Conservation (phyloP, 2,113 vertebrate genomes). For the Oriolus oriolus region DNA sequence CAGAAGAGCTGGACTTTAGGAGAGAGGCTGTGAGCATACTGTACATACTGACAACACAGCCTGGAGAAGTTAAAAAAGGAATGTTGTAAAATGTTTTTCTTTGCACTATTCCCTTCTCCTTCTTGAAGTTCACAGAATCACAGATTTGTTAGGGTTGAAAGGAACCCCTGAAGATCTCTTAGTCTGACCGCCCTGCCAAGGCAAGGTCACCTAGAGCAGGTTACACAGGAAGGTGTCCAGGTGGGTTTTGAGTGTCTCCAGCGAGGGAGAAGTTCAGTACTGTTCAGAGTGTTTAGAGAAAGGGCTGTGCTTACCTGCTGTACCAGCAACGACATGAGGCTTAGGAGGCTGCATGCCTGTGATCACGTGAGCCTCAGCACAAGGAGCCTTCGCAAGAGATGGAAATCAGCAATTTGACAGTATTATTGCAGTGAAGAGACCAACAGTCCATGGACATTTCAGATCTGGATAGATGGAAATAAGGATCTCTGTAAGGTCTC, state of each 20-base stretch:
- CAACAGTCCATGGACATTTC: neutral
- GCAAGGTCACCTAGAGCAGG: neutral
- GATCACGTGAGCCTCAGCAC: rapidly evolving
- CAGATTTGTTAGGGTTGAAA: neutral
- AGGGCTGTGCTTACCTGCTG: neutral
- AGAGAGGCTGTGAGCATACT: neutral
- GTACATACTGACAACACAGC: neutral
- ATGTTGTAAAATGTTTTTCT: neutral
- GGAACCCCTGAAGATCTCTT: neutral
- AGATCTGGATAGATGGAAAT: neutral
- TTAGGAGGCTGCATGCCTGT: neutral
- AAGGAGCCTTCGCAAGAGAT: neutral
- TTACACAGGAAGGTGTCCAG: neutral
- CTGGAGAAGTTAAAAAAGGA: neutral
- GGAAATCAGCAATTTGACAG: neutral
- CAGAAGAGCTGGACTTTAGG: neutral
- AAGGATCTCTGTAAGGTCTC: neutral
- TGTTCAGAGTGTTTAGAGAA: neutral
- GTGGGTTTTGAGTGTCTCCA: neutral
- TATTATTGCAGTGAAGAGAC: neutral
- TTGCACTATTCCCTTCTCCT: neutral
- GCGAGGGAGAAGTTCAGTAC: neutral
- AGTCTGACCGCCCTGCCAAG: neutral
- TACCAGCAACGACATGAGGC: rapidly evolving
- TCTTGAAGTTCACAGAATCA: neutral